Conservation (phyloP, 2,888 invertebrate species). For the Tineola bisselliella region DNA sequence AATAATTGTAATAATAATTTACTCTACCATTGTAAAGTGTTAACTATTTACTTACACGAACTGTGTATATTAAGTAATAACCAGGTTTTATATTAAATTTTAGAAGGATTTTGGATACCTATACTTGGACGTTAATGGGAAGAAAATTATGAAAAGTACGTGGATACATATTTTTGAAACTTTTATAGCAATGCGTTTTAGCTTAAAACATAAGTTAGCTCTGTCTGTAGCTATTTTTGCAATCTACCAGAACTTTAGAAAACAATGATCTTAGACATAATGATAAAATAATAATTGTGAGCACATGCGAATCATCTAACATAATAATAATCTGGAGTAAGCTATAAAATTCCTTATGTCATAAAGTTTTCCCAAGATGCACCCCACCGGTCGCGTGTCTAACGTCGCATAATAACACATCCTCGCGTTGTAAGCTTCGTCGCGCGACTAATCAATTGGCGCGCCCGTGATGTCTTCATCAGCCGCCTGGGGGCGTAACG, state of each 20-base stretch:
- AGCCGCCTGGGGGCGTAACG: conserved; percentile 59
- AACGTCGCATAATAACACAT: conserved; percentile 62
- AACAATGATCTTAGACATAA: too few species aligned
- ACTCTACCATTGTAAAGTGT: conserved; percentile 23
- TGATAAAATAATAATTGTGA: too few species aligned
- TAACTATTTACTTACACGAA: background rate
- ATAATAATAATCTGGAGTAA: background rate
- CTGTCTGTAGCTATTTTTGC: too few species aligned
- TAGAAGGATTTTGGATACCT: too few species aligned
- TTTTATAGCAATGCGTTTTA: too few species aligned
- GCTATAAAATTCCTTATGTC: background rate
- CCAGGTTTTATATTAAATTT: background rate
- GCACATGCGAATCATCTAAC: background rate
- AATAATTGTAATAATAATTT: conserved; percentile 46
- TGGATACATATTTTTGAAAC: too few species aligned
- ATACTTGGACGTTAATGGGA: too few species aligned
- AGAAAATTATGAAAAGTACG: too few species aligned
- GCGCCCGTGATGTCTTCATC: conserved; percentile 65
- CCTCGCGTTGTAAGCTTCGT: conserved; percentile 42
- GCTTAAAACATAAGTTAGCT: too few species aligned
- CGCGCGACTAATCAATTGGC: conserved; percentile 66
- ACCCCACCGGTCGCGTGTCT: conserved; percentile 46
- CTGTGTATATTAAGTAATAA: background rate
- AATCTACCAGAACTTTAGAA: too few species aligned
- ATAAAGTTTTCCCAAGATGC: conserved; percentile 4